Base-by-base conservation (phyloP, 2,113 vertebrate genomes). In the Catharus fuscescens region DNA sequence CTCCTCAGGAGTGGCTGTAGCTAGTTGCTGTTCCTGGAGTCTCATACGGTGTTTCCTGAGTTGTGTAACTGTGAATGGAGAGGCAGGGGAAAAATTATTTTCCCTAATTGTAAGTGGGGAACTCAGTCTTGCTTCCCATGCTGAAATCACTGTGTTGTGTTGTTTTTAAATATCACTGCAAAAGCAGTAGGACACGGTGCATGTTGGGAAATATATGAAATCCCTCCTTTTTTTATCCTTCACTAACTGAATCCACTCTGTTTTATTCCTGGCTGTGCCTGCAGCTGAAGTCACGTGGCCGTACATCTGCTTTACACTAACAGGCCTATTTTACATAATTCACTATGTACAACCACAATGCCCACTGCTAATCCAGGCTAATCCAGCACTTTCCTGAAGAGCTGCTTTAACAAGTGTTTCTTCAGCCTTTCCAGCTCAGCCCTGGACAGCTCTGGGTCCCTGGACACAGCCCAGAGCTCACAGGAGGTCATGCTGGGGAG, bases 271-370 rank as follows among this genome's bases (percentile, higher is more conserved):
- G 53, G 44, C 64, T 54, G 31, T 86, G 70, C 85, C 92, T 91
- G 79, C 76, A 93, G 92, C 92, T 86, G 78, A 93, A 94, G 82
- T 93, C 78, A 93, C 81, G 88, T 85, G 95, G 61, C 44, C 3
- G 10, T 91, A 83, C 90, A 93, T 94, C 89, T 95, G 94, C 86
- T 84, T 88, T 74, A 86, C 83, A 81, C 57, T 88, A 76, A 56
- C 83, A 86, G 50, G 38, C 32, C 84, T 56, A 2, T 85, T 94
- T 96, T 96, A 93, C 80, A 88, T 95, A 93, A 96, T 95, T 94
- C 71, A 62, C 95, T 80, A 16, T 91, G 74, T 90, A 53, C 80
- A 48, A 0, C 71, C 88, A 60, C 82, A 57, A 40, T 57, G 84
- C 82, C 50, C 20, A 8, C 12, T 66, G 78, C 86, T 96, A 96